phyloP scores from a whole-genome alignment of 2,113 vertebrate species.

The Callospermophilus lateralis region DNA sequence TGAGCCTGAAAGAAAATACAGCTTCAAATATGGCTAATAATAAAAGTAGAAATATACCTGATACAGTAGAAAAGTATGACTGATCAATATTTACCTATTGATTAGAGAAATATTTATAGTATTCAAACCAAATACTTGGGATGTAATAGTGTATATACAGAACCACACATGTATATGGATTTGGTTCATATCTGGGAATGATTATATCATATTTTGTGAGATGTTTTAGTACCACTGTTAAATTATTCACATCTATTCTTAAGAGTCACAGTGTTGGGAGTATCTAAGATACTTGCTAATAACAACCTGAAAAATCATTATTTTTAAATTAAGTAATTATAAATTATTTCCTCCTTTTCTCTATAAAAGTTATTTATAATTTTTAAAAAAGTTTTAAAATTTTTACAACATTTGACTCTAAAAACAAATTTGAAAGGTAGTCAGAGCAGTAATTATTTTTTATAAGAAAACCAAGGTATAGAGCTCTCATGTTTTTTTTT shows the following conservation, averaged over 20 bases:
- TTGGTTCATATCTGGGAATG: not conserved
- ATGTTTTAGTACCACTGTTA: not conserved
- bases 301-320: not conserved
- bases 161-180: not conserved
- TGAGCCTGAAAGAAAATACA: not conserved
- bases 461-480: not conserved
- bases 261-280: not conserved
- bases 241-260: not conserved
- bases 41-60: not conserved
- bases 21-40: not conserved
- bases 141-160: not conserved
- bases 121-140: not conserved
- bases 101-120: not conserved
- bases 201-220: not conserved
- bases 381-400: not conserved
- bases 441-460: not conserved
- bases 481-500: not conserved
- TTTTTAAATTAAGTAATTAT: not conserved
- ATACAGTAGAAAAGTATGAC: not conserved
- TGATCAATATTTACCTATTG: not conserved
- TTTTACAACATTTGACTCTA: not conserved
- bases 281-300: not conserved
- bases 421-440: not conserved
- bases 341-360: not conserved
- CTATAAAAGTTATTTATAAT: not conserved